phyloP scores from a whole-genome alignment of 2,797 vertebrate species.

The Xiphophorus birchmanni region DNA sequence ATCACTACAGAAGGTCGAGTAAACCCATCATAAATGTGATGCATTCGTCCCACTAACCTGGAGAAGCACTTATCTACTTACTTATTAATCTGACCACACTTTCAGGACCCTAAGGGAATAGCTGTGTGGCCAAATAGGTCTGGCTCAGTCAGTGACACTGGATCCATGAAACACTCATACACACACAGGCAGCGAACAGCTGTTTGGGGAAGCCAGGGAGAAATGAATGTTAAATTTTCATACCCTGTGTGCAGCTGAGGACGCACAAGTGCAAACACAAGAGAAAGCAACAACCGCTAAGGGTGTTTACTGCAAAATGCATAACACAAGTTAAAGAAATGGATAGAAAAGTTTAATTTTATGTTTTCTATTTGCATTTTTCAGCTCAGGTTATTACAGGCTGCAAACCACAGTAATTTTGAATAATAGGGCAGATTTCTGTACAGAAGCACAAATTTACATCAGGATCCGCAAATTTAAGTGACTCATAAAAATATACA shows the following conservation, averaged over 20 bases:
- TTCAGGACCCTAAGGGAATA: slow-evolving; percentile 64
- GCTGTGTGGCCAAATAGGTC: slow-evolving; percentile 49
- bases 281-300: background rate
- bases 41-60: slow-evolving; percentile 65
- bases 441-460: slow-evolving; percentile 21
- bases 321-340: slow-evolving; percentile 12
- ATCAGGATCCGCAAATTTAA: slow-evolving; percentile 20
- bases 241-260: slow-evolving; percentile 48
- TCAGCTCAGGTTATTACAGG: background rate
- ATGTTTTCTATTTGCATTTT: background rate
- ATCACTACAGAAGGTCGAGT: background rate
- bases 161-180: slow-evolving; percentile 41
- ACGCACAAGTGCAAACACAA: slow-evolving; percentile 46
- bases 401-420: slow-evolving; percentile 11
- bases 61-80: slow-evolving; percentile 57
- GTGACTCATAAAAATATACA: slow-evolving; percentile 7
- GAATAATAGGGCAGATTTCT: slow-evolving; percentile 19
- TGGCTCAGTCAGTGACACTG: slow-evolving; percentile 65
- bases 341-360: background rate
- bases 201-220: slow-evolving; percentile 63
- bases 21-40: slow-evolving; percentile 27
- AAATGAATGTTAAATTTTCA: slow-evolving; percentile 65
- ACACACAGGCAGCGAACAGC: slow-evolving; percentile 54
- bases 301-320: slow-evolving; percentile 13
- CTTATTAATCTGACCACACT: slow-evolving; percentile 71